Evolutionary conservation across 1,140 invertebrate genomes (phyloP), one percentile per base, ranked within the genome.

Genomic region (Pollicipes pollicipes): DNA sequence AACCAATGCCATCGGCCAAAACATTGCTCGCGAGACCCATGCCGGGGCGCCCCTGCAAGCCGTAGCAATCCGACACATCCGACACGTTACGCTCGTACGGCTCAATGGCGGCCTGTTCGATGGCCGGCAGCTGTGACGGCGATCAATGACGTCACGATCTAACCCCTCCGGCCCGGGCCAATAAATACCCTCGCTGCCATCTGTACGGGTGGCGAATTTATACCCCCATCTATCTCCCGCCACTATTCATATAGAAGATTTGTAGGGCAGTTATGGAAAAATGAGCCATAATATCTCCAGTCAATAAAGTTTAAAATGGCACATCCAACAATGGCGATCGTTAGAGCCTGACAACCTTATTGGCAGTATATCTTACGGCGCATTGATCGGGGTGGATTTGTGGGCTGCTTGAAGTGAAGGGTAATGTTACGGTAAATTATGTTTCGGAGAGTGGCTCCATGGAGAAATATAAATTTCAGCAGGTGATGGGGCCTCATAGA

Each of bases 191-290:
- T 58, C 45, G 13, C 45, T 21, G 45, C 45, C 45, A 58, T 58
- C 45, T 58, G 45, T 10, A 58, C 8, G 21, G 45, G 45, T 21
- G 45, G 13, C 45, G 21, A 58, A 58, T 58, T 58, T 58, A 58
- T 21, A 21, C 13, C 10, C 6, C 45, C 45, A 58, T 58, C 45
- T 58, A 58, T 58, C 45, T 21, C 45, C 45, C 45, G 45, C 45
- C 45, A 58, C 45, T 58, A 58, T 58, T 58, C 45, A 58, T 58
- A 58, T 58, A 58, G 45, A 58, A 58, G 45, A 58, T 58, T 58
- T 58, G 45, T 58, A 58, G 45, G 45, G 45, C 45, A 58, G 45
- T 58, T 58, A 58, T 58, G 45, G 45, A 58, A 58, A 58, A 58
- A 58, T 58, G 45, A 58, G 45, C 45, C 45, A 58, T 58, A 58